Percentiles rank a stretch among this genome's conserved stretches.
These are phyloP conservation scores for Matsumyia berberina DNA, from an alignment of 2,888 invertebrate species.

Conservation along the genomic window DNA sequence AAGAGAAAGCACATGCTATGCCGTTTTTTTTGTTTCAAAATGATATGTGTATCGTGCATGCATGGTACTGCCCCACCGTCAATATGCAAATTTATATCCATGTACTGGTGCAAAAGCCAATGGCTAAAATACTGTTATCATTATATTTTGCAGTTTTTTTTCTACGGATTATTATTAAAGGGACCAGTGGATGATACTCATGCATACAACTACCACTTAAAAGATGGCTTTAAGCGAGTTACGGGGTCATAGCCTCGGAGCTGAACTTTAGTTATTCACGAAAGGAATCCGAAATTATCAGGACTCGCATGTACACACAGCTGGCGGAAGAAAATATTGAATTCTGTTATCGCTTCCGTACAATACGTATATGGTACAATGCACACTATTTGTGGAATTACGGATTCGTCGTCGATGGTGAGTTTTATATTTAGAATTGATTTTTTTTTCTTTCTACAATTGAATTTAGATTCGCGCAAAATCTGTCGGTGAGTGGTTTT, in stretches of 20 bases:
- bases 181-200: not conserved
- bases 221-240: slow-evolving; percentile 1
- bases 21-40: slow-evolving; percentile 2
- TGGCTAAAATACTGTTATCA: slow-evolving; percentile 57
- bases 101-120: slow-evolving; percentile 34
- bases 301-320: slow-evolving; percentile 60
- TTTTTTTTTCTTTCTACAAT: slow-evolving; percentile 13
- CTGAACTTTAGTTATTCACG: slow-evolving; percentile 14
- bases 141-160: slow-evolving; percentile 10
- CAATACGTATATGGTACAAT: slow-evolving; percentile 62
- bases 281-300: slow-evolving; percentile 59
- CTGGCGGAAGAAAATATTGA: slow-evolving; percentile 68
- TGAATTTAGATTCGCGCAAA: slow-evolving; percentile 22
- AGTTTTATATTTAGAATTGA: slow-evolving; percentile 40
- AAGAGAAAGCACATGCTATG: slow-evolving; percentile 37
- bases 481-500: not conserved
- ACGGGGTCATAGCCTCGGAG: slow-evolving; percentile 35
- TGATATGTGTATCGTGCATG: slow-evolving; percentile 21
- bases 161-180: slow-evolving; percentile 42
- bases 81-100: slow-evolving; percentile 54
- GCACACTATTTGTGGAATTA: slow-evolving; percentile 64
- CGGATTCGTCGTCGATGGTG: slow-evolving; percentile 47
- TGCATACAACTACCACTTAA: not conserved
- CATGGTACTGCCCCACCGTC: slow-evolving; percentile 13
- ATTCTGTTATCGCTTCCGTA: slow-evolving; percentile 65